phyloP scores from a whole-genome alignment of 2,797 vertebrate species.

The Enoplosus armatus region DNA sequence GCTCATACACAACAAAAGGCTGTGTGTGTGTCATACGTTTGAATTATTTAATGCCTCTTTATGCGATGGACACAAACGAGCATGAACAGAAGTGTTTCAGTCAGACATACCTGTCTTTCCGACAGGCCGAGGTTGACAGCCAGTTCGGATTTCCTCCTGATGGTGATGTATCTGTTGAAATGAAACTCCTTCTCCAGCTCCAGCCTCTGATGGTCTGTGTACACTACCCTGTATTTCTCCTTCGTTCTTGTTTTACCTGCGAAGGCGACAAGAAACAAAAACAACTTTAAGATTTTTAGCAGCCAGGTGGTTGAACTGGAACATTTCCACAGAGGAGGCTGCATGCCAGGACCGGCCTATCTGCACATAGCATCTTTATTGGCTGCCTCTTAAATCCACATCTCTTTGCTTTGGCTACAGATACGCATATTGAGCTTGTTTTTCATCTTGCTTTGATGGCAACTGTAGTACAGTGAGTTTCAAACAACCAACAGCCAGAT shows the following conservation, averaged over 20 bases:
- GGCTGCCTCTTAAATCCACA: conserved; percentile 65
- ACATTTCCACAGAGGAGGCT: conserved; percentile 34
- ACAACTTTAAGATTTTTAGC: background rate
- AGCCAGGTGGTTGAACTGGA: conserved; percentile 38
- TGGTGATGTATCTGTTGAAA: conserved; percentile 96
- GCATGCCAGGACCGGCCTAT: conserved; percentile 70
- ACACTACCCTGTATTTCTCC: conserved; percentile 97
- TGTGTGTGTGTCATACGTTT: accelerated
- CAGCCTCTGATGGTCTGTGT: conserved; percentile 95
- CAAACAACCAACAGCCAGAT: conserved; percentile 80
- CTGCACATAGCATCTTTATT: conserved; percentile 69
- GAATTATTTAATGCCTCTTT: background rate
- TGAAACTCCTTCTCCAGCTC: conserved; percentile 98
- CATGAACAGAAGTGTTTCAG: background rate
- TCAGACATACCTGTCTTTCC: conserved; percentile 92
- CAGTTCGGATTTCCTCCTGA: conserved; percentile 94
- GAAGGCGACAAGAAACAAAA: conserved; percentile 6
- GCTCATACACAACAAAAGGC: background rate
- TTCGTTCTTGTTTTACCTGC: conserved; percentile 98
- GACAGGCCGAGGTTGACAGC: conserved; percentile 94
- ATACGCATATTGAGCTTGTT: conserved; percentile 81
- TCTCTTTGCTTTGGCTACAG: conserved; percentile 56
- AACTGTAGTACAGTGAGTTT: conserved; percentile 87
- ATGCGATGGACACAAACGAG: background rate
- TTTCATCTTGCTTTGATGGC: conserved; percentile 89